Conservation (phyloP, 2,888 invertebrate genomes). For the Caenorhabditis japonica region DNA sequence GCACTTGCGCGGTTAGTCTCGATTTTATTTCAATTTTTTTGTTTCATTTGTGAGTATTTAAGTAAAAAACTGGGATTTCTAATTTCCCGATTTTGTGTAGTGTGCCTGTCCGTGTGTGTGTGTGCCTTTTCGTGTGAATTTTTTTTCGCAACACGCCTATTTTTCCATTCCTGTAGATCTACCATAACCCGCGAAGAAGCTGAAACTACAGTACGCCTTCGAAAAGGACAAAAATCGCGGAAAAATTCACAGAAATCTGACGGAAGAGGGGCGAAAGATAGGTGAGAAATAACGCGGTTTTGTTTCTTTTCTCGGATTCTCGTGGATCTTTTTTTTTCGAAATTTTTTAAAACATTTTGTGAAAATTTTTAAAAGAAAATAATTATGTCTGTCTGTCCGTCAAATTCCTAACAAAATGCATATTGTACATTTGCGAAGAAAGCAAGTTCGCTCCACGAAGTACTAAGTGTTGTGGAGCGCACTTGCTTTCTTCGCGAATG, state of each 20-base stretch:
- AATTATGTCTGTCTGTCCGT: slow-evolving; percentile 4
- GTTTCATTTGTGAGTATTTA: too few species aligned
- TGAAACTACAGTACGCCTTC: slow-evolving; percentile 17
- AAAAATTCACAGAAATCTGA: too few species aligned
- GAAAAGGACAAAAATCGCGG: slow-evolving; percentile 3
- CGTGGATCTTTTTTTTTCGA: slow-evolving; percentile 11
- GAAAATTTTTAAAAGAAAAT: background rate
- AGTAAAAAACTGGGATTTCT: too few species aligned
- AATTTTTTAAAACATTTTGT: background rate
- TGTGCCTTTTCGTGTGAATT: too few species aligned
- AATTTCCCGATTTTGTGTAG: too few species aligned
- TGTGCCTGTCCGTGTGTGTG: too few species aligned
- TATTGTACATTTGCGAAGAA: too few species aligned
- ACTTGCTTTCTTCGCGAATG: too few species aligned
- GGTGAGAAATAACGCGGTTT: slow-evolving; percentile 43
- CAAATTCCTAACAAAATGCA: slow-evolving; percentile 11
- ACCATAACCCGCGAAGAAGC: slow-evolving; percentile 2
- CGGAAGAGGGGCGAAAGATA: slow-evolving; percentile 27
- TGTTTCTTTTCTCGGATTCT: slow-evolving; percentile 21
- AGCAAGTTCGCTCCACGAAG: too few species aligned
- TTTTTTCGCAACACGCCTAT: background rate
- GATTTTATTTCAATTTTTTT: background rate
- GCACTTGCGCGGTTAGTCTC: slow-evolving; percentile 42
- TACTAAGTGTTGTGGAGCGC: too few species aligned
- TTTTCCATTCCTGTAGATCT: background rate